phyloP scores from a whole-genome alignment of 2,797 vertebrate genomes.

The Ptychadena robeensis region DNA sequence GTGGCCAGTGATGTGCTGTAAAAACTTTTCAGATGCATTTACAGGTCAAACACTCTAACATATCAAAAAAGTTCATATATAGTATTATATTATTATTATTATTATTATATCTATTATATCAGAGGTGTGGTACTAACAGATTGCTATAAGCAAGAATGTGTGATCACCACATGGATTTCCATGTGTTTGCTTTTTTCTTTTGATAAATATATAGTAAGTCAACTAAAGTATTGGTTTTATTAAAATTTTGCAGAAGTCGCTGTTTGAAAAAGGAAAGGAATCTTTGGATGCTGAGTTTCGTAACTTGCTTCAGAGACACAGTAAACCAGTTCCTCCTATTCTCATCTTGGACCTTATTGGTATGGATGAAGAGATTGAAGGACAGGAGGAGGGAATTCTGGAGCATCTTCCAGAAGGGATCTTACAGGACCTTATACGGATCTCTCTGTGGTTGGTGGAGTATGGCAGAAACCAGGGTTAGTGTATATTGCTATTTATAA shows the following conservation, averaged over 20 bases:
- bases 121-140: too few relatives aligned
- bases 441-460: constrained; percentile 94
- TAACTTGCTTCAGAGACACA: constrained; percentile 89
- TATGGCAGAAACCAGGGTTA: constrained; percentile 94
- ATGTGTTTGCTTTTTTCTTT: too few relatives aligned
- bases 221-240: background rate
- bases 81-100: too few relatives aligned
- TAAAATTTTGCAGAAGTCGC: constrained; percentile 82
- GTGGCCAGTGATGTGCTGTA: too few relatives aligned
- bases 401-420: constrained; percentile 91
- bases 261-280: constrained; percentile 95
- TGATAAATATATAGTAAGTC: too few relatives aligned
- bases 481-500: background rate
- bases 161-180: too few relatives aligned
- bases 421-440: constrained; percentile 89
- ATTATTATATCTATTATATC: too few relatives aligned
- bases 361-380: constrained; percentile 89
- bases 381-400: constrained; percentile 86
- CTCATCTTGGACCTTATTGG: constrained; percentile 93
- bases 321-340: constrained; percentile 90
- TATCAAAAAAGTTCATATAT: too few relatives aligned
- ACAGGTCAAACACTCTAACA: too few relatives aligned
- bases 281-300: constrained; percentile 93
- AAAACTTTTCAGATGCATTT: too few relatives aligned
- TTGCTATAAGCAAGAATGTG: too few relatives aligned